Evolutionary conservation across 2,888 invertebrate species (phyloP).

Genomic region (Synanthedon myopaeformis): DNA sequence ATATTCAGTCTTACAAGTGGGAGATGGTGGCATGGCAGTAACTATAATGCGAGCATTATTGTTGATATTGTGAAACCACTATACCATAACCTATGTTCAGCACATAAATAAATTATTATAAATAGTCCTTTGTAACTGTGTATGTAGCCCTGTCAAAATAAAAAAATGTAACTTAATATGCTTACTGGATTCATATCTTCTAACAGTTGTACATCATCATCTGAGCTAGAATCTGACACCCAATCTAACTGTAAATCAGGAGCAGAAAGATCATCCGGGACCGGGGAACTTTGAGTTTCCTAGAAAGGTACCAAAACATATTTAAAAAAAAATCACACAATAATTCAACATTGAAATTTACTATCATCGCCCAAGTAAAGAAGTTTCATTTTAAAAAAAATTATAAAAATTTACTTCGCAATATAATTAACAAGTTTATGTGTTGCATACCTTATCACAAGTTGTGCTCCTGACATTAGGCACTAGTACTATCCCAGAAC

Average conservation of each 20-base stretch:
- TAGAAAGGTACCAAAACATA: constrained; percentile 8
- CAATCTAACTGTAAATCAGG: constrained; percentile 85
- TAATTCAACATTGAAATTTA: not conserved
- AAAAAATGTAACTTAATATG: not conserved
- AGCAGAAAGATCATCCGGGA: constrained; percentile 66
- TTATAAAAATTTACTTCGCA: too few relatives aligned
- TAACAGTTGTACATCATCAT: constrained; percentile 74
- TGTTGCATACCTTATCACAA: constrained; percentile 20
- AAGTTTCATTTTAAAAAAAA: too few relatives aligned
- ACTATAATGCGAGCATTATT: too few relatives aligned
- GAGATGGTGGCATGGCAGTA: too few relatives aligned
- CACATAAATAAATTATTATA: too few relatives aligned
- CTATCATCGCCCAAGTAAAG: too few relatives aligned
- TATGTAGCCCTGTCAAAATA: too few relatives aligned
- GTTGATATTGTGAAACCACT: too few relatives aligned
- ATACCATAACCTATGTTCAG: too few relatives aligned
- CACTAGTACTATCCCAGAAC: constrained; percentile 22
- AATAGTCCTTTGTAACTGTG: too few relatives aligned
- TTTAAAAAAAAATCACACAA: not conserved
- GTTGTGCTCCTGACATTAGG: not conserved
- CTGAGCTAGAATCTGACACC: constrained; percentile 73
- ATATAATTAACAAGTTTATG: too few relatives aligned
- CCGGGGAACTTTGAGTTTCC: constrained; percentile 18
- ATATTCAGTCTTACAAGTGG: too few relatives aligned
- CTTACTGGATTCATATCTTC: constrained; percentile 31